Evolutionary conservation across 2,888 invertebrate species (phyloP), one percentile per base, ranked within the genome.

Genomic region (Volucella bombylans): DNA sequence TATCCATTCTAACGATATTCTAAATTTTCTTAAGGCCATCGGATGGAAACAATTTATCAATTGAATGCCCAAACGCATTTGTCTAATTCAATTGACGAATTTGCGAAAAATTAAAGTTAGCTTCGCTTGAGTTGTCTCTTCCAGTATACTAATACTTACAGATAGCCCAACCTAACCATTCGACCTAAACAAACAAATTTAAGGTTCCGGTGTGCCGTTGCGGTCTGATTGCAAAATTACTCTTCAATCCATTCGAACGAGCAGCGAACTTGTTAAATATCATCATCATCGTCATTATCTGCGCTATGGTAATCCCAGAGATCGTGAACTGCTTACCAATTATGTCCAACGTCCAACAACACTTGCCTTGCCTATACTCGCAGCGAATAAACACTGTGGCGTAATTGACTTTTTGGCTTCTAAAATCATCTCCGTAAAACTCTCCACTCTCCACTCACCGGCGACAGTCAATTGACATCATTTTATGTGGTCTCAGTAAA

Each of bases 151-250:
- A 10, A 38, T 18, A 49, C 39, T 55, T 23, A 18, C 49, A 12
- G 43, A 43, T 55, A 14, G 52, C 15, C 49, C 69, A 74, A 54
- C 57, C 41, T 49, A 71, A 54, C 49, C 59, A 65, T 59, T 72
- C 82, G 57, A 82, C 67, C 76, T 54, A 61, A 77, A 77, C 82
- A 55, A 72, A 23, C 77, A 43, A 82, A 77, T 82, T 77, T 72
- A 47, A 77, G 72, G 72, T 82, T 82, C 82, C 82, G 82, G 77
- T 72, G 71, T 50, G 14, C 59, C 31, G 77, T 82, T 72, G 82
- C 72, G 76, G 77, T 82, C 72, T 82, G 82, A 82, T 82, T 82
- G 77, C 72, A 61, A 82, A 81, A 82, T 77, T 38, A 71, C 76
- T 69, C 61, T 71, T 61, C 65, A 82, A 69, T 76, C 47, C 64